Base-by-base conservation (phyloP, 1,140 invertebrate genomes). In the Ceratina australensis region DNA sequence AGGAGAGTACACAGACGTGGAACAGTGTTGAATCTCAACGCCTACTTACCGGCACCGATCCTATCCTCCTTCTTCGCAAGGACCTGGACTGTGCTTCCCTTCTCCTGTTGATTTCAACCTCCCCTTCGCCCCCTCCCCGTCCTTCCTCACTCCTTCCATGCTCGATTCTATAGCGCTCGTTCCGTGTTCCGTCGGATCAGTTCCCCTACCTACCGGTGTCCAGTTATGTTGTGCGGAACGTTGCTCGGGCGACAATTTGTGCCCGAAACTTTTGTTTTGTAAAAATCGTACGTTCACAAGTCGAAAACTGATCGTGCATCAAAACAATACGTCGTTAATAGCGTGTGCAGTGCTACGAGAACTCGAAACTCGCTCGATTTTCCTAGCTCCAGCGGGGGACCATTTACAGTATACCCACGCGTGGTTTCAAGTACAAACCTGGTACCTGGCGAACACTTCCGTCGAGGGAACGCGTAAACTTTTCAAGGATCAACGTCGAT, bases 181-280 rank as follows among this genome's bases (percentile, higher is more conserved):
- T 85, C 87, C 86, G 33, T 42, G 33, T 42, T 87, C 78, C 73
- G 65, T 42, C 83, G 85, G 86, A 87, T 91, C 87, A 90, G 89
- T 92, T 92, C 90, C 89, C 90, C 90, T 91, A 89, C 91, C 89
- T 90, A 87, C 86, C 85, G 82, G 81, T 89, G 87, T 91, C 88
- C 89, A 92, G 91, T 92, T 92, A 91, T 90, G 91, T 92, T 90
- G 88, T 87, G 89, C 87, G 86, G 88, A 91, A 89, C 88, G 82
- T 85, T 87, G 88, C 26, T 63, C 33, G 22, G 64, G 33, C 63
- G 54, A 72, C 77, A 61, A 71, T 76, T 64, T 47, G 72, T 47
- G 72, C 67, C 59, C 80, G 26, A 60, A 77, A 18, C 26, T 71
- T 77, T 52, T 57, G 24, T 68, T 15, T 10, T 16, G 49, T 26